Percentiles rank a stretch among this genome's conserved stretches.
phyloP scores from a whole-genome alignment of 92 coral and sea anemone species.

The Metridium senile region DNA sequence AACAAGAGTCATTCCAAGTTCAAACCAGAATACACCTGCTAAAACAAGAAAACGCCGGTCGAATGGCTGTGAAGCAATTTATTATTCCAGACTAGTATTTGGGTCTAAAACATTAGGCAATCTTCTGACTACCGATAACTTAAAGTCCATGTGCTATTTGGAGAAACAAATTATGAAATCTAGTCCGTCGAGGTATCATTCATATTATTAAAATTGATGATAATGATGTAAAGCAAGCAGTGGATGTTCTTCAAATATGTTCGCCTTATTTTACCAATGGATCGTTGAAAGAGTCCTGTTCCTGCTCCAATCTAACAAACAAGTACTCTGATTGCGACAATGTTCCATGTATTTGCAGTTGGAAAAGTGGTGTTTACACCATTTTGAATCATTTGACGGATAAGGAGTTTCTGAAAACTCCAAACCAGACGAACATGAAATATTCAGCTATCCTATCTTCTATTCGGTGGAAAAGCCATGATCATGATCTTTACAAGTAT shows the following conservation, averaged over 20 bases:
- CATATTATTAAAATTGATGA: constrained; percentile 42
- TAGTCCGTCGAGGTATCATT: constrained; percentile 20
- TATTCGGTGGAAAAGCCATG: no score
- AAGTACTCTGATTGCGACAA: constrained; percentile 2
- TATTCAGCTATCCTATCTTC: constrained; percentile 49
- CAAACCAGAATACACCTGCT: neutral
- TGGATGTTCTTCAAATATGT: constrained; percentile 54
- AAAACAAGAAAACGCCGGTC: constrained; percentile 23
- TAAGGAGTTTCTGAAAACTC: constrained; percentile 48
- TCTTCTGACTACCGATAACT: constrained; percentile 47
- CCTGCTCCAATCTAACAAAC: no score
- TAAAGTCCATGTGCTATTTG: constrained; percentile 58
- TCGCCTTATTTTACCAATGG: constrained; percentile 47
- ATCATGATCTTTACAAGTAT: no score
- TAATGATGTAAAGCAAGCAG: constrained; percentile 58
- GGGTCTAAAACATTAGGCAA: constrained; percentile 43
- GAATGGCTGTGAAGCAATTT: neutral
- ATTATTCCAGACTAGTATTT: constrained; percentile 20
- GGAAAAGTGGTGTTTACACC: constrained; percentile 30
- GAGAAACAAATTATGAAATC: constrained; percentile 47
- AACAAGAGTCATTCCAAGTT: neutral
- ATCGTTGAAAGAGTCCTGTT: constrained; percentile 33
- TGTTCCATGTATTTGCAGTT: constrained; percentile 49
- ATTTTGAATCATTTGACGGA: no score
- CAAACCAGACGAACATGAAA: constrained; percentile 38